Conservation (phyloP, 2,888 invertebrate genomes). For the Sinhomidia bicolor region DNA sequence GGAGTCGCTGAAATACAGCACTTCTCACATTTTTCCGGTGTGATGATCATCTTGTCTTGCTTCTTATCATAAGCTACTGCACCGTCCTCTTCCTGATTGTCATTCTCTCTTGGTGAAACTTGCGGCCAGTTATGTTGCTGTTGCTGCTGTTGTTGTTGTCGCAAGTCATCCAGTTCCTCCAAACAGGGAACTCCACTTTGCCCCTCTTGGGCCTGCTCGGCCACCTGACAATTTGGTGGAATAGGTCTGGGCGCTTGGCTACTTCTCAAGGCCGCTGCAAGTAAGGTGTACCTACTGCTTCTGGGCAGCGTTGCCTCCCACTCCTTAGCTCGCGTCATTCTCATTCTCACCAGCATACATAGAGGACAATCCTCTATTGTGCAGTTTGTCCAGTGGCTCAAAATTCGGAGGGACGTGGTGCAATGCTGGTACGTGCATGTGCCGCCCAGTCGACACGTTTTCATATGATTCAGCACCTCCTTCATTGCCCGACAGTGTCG, state of each 20-base stretch:
- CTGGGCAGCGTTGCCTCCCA: constrained; percentile 63
- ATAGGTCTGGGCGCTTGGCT: constrained; percentile 54
- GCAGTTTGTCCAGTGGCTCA: constrained; percentile 69
- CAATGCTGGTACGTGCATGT: constrained; percentile 60
- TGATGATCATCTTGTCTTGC: not conserved
- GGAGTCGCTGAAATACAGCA: not conserved
- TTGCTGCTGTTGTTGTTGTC: constrained; percentile 16
- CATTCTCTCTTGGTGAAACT: not conserved
- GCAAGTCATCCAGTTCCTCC: constrained; percentile 52
- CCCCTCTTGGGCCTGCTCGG: constrained; percentile 63
- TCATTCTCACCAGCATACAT: constrained; percentile 61
- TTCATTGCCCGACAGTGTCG: constrained; percentile 65
- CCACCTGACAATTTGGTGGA: constrained; percentile 60
- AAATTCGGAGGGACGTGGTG: constrained; percentile 58
- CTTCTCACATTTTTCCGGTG: constrained; percentile 12
- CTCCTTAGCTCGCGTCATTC: constrained; percentile 65
- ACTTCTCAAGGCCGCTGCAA: constrained; percentile 62
- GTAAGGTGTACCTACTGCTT: constrained; percentile 59
- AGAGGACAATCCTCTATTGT: constrained; percentile 65
- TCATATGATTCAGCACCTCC: constrained; percentile 61
- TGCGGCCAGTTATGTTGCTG: no score
- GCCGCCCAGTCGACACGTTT: constrained; percentile 42
- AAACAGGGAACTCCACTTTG: constrained; percentile 63
- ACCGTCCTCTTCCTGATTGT: constrained; percentile 5
- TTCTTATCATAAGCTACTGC: not conserved